These are phyloP conservation scores for Coryphaenoides rupestris DNA, from an alignment of 2,113 vertebrate genomes.

Conservation along the genomic window DNA sequence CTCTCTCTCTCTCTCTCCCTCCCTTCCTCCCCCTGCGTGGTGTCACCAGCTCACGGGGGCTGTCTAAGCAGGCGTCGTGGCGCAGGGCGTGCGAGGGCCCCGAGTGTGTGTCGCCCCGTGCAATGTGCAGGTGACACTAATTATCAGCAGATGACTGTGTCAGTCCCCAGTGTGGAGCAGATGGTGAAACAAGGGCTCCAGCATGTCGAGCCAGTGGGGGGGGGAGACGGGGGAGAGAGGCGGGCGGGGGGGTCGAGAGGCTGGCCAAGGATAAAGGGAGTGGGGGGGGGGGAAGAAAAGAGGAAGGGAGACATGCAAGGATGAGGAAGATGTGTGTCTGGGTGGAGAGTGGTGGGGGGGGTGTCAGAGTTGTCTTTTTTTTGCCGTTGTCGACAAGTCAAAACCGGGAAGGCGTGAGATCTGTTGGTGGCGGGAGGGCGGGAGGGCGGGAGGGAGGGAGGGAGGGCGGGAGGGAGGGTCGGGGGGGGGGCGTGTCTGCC, in stretches of 20 bases:
- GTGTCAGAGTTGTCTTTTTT: conserved; percentile 16
- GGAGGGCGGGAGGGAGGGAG: not conserved
- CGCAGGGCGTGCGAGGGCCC: conserved; percentile 50
- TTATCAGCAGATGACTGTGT: conserved; percentile 87
- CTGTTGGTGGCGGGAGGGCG: not conserved
- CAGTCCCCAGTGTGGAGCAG: conserved; percentile 79
- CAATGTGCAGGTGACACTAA: conserved; percentile 87
- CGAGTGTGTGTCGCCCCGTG: conserved; percentile 71
- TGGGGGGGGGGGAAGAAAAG: conserved; percentile 21
- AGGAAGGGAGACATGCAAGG: conserved; percentile 9
- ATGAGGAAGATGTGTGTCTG: conserved; percentile 34
- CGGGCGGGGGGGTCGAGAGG: conserved; percentile 35
- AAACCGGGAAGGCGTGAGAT: no score
- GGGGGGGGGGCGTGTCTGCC: no score
- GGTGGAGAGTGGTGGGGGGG: conserved; percentile 22
- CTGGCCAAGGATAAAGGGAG: conserved; percentile 32
- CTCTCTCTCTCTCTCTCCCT: not conserved
- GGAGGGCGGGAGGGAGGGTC: not conserved
- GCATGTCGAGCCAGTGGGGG: conserved; percentile 67
- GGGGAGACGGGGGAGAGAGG: conserved; percentile 42
- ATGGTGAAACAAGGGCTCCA: conserved; percentile 85
- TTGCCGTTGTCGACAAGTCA: no score
- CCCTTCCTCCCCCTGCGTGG: no score
- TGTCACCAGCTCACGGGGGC: conserved; percentile 28
- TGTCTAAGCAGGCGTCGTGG: conserved; percentile 48